Evolutionary conservation across 2,888 invertebrate species (phyloP), one percentile per base, ranked within the genome.

Genomic region (Oligia latruncula): DNA sequence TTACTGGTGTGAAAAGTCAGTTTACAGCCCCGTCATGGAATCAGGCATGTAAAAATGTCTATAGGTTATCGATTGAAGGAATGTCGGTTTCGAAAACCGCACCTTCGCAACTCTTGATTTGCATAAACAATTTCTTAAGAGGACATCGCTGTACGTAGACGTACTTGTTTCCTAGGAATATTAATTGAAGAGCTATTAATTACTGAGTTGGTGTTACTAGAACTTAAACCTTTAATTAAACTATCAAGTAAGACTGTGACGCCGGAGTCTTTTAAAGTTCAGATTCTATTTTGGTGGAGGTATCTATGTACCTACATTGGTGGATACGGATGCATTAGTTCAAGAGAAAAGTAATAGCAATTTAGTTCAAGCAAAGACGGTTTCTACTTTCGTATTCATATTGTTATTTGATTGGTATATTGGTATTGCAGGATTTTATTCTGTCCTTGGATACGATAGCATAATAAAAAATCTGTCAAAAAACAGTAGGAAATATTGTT

Each of bases 111-210:
- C 20, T 74, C n/a, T 55, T 46, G 40, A 77, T 85, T 84, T 74
- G 81, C 85, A 84, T 80, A 77, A 84, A 55, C 58, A 58, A 58
- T 77, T 74, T 74, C 70, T 58, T 73, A 83, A 72, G 68, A 67
- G 70, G 83, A 67, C 62, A 64, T 68, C 43, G n/a, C 49, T 35
- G n/a, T 60, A 35, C 68, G 23, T 64, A 64, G 52, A 35, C 68
- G 29, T 64, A 64, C 68, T 60, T 1, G 15, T 58, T 64, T n/a
- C 15, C 49, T 65, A 65, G n/a, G 9, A 40, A 65, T 49, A 66
- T 84, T 62, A 58, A 77, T 46, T 43, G 58, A 74, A n/a, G 66
- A 70, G 52, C 23, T 83, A 79, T 74, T 80, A 84, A 73, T 84
- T 72, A 74, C 55, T 11, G 46, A 67, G 23, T 29, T 5, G 23